Evolutionary conservation across 1,140 invertebrate genomes (phyloP).

Genomic region (Zophobas atratus): DNA sequence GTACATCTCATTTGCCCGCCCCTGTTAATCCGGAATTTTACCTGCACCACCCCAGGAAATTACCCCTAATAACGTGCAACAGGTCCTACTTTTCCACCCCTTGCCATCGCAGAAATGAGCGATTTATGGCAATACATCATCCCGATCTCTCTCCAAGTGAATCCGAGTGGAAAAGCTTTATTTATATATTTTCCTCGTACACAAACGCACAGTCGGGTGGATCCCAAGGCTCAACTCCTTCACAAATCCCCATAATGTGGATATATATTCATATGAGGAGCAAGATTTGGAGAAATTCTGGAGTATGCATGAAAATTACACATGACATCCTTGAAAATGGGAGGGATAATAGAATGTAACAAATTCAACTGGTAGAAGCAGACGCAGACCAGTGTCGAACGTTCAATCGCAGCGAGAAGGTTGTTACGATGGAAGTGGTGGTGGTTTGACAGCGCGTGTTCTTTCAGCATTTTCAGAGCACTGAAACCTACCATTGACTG

Average conservation of each 20-base stretch:
- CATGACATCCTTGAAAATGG: constrained; percentile 39
- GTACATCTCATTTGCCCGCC: neutral
- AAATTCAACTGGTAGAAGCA: constrained; percentile 44
- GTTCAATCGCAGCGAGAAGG: constrained; percentile 39
- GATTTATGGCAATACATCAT: constrained; percentile 4
- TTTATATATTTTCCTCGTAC: constrained; percentile 18
- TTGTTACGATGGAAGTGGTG: constrained; percentile 36
- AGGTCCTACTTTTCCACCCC: constrained; percentile 10
- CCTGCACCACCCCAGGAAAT: constrained; percentile 1
- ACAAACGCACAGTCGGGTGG: neutral
- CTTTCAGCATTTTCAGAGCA: constrained; percentile 33
- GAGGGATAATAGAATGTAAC: constrained; percentile 46
- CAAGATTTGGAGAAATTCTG: constrained; percentile 32
- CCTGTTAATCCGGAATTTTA: constrained; percentile 5
- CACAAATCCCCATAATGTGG: constrained; percentile 8
- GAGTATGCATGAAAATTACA: constrained; percentile 35
- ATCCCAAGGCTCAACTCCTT: no score
- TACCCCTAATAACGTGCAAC: neutral
- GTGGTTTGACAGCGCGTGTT: constrained; percentile 38
- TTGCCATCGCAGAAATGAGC: neutral
- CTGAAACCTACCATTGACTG: neutral
- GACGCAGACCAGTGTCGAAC: constrained; percentile 46
- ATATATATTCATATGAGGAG: constrained; percentile 4
- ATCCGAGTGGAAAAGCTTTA: constrained; percentile 1
- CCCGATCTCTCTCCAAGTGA: neutral